Evolutionary conservation across 1,140 invertebrate genomes (phyloP).

Genomic region (Odontomachus brunneus): DNA sequence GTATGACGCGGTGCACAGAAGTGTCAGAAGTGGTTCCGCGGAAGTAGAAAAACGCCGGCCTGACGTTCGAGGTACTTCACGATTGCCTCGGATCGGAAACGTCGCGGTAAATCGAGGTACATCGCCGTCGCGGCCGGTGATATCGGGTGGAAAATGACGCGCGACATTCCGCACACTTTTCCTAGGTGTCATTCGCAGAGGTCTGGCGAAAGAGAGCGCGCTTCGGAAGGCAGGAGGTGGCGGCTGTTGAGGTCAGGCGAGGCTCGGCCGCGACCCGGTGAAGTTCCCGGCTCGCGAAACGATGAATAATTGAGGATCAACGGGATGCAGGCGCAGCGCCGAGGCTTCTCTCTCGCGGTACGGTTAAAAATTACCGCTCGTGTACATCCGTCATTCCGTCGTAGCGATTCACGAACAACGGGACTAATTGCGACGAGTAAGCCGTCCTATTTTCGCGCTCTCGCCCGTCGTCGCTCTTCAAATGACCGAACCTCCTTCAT

Average conservation of each 20-base stretch:
- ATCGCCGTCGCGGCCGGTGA: not conserved
- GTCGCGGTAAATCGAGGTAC: constrained; percentile 8
- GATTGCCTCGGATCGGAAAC: not conserved
- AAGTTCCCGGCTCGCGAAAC: not conserved
- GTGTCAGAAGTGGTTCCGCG: not conserved
- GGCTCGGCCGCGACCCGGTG: not conserved
- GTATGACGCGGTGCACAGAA: not conserved
- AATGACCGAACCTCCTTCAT: not conserved
- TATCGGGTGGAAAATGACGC: not conserved
- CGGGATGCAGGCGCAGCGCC: constrained; percentile 25
- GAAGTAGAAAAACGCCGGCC: not conserved
- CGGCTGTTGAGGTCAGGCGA: too few species aligned
- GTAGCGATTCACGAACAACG: not conserved
- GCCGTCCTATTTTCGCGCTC: constrained; percentile 23
- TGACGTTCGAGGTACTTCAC: not conserved
- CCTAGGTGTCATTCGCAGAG: not conserved
- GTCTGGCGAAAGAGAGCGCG: not conserved
- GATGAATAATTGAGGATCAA: constrained; percentile 52
- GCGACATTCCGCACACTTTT: not conserved
- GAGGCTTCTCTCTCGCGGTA: not conserved
- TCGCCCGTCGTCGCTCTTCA: not conserved
- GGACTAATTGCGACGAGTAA: constrained; percentile 48
- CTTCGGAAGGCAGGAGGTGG: not conserved
- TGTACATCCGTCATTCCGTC: constrained; percentile 18
- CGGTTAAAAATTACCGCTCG: constrained; percentile 26